phyloP scores from a whole-genome alignment of 2,888 invertebrate genomes.

The Resseliella maxima region DNA sequence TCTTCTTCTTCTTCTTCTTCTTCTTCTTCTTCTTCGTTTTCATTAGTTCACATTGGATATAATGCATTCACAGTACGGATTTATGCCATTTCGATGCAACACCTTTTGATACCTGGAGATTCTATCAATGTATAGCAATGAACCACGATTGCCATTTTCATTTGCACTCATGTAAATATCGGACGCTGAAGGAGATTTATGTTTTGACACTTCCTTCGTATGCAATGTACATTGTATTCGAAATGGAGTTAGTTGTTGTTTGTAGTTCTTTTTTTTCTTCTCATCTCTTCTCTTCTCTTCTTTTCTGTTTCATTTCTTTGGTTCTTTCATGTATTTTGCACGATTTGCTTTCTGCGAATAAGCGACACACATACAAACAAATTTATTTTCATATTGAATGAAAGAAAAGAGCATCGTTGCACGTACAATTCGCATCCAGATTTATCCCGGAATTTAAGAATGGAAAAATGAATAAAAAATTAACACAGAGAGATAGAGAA shows the following conservation, averaged over 20 bases:
- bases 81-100: background rate
- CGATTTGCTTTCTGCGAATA: background rate
- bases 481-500: no score
- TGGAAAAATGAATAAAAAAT: background rate
- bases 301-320: no score
- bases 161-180: constrained; percentile 39
- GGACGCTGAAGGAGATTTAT: background rate
- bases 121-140: constrained; percentile 5
- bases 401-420: background rate
- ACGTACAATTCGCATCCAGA: background rate
- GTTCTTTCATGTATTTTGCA: no score
- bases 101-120: constrained; percentile 47
- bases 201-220: constrained; percentile 42
- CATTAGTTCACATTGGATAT: no score
- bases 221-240: background rate
- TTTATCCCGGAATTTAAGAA: constrained; percentile 30
- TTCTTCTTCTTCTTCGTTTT: no score
- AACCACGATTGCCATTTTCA: background rate
- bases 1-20: no score
- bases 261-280: background rate
- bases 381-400: background rate
- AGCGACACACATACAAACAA: background rate
- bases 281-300: background rate
- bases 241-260: background rate
- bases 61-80: background rate